Base-by-base conservation (phyloP, 2,888 invertebrate genomes). In the Pseudanteris insignis region DNA sequence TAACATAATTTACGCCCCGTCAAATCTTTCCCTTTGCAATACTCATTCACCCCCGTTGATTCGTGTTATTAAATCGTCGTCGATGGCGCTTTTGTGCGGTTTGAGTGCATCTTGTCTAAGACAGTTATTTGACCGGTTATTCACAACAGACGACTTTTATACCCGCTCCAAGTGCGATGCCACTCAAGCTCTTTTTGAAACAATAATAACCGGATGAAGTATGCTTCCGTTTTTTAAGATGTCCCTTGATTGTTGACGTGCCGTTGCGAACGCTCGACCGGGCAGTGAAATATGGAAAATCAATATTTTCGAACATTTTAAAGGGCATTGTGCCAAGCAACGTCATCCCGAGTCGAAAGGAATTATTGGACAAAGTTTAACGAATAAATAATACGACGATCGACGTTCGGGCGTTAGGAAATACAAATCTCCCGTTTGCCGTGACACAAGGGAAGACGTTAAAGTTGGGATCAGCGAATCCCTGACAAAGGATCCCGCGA, bases 241-340 rank as follows among this genome's bases (percentile, higher is more conserved):
- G 36, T 41, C 21, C 38, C 48, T 55, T 50, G 46, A 62, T 46
- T 62, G 40, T 57, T 62, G 51, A 50, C 18, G 40, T 44, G 43
- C 41, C 21, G 28, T 37, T 32, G 7, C 12, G 30, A 33, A 53
- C 36, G 51, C 43, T 53, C 12, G 32, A 24, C 12, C 14, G 12
- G n/a, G 7, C 26, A 51, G 34, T 47, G 43, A 28, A 40, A 40
- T 62, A 57, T 62, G 33, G 57, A 32, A 57, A 62, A 62, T 62
- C 62, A 51, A 62, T 62, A 51, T 57, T 62, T 62, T 57, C n/a
- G 10, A 50, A 36, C 34, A 51, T 57, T 57, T 57, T 62, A 44
- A 51, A 51, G 55, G 62, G 62, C 55, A 40, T 30, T 36, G 36
- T 40, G 62, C 62, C 62, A 62, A 57, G 46, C 28, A 34, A 14